Base-by-base conservation (phyloP, 2,113 vertebrate genomes). In the Oostethus manadensis region DNA sequence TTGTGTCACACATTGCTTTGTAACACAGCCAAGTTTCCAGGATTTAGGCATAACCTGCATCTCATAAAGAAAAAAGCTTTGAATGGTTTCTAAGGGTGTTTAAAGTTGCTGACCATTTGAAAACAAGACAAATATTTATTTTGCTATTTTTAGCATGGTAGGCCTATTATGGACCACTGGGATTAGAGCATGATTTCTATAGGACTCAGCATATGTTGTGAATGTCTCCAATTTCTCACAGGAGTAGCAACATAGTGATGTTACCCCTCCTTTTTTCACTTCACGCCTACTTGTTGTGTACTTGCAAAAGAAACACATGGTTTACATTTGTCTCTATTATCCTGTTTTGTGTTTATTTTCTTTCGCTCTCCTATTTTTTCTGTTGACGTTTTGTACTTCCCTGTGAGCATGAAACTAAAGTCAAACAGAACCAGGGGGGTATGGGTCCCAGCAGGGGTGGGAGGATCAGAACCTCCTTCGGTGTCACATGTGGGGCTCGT, bases 401-500 rank as follows among this genome's bases (percentile, higher is more conserved):
- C 77, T 38, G 57, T 60, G 26, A 84, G 76, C 79, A 78, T 85
- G 83, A 83, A 86, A 87, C 79, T 76, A 68, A 75, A 84, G 77
- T 86, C 83, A 77, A 80, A 82, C 76, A 80, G 79, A 87, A 80
- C 76, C 80, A 86, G 84, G 56, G 72, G 61, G 76, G 59, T 73
- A 45, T 60, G 69, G 74, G 66, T 84, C 81, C 76, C 80, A 78
- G 83, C 80, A 73, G 78, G 76, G 77, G 75, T 76, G 71, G 81
- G 47, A 72, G 75, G 83, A 84, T 87, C 82, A 81, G 76, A 76
- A 75, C 73, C 71, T 78, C 68, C 76, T 55, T 68, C 70, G 68
- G 74, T 83, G 78, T 87, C 82, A 86, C 83, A 86, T 84, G 79
- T 84, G 82, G 80, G 53, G 57, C 68, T 86, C 62, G 82, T 88